A percentile compares a stretch with the other conserved stretches of the same genome.
phyloP scores from a whole-genome alignment of 1,140 invertebrate genomes.

The Drosophila suzukii region DNA sequence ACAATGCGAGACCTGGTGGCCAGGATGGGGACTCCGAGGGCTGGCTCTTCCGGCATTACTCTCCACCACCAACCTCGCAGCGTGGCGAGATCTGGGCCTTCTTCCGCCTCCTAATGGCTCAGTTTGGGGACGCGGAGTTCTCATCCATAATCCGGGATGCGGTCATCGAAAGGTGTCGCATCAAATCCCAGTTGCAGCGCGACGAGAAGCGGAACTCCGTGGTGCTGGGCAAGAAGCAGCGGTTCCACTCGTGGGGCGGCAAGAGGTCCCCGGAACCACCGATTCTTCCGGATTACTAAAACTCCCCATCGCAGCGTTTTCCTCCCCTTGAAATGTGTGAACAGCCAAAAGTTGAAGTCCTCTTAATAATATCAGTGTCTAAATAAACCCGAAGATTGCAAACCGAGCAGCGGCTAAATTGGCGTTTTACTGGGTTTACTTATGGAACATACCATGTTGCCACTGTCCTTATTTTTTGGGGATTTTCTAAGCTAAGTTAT shows the following conservation, averaged over 20 bases:
- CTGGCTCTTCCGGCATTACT: slow-evolving; percentile 69
- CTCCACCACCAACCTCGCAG: slow-evolving; percentile 68
- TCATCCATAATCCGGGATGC: slow-evolving; percentile 64
- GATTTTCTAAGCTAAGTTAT: slow-evolving; percentile 19
- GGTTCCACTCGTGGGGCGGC: slow-evolving; percentile 84
- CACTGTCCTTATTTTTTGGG: background rate
- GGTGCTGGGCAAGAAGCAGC: slow-evolving; percentile 80
- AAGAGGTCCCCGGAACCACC: slow-evolving; percentile 67
- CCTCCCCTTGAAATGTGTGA: slow-evolving; percentile 65
- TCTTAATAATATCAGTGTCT: slow-evolving; percentile 61
- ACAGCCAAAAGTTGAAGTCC: slow-evolving; percentile 52
- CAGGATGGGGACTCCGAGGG: slow-evolving; percentile 43
- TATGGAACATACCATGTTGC: slow-evolving; percentile 14
- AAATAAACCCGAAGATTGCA: slow-evolving; percentile 56
- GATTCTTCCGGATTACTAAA: slow-evolving; percentile 46
- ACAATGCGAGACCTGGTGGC: slow-evolving; percentile 51
- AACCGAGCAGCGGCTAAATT: slow-evolving; percentile 20
- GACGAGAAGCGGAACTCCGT: slow-evolving; percentile 80
- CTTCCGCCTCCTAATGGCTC: slow-evolving; percentile 79
- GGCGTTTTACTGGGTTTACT: background rate
- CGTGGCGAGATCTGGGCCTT: slow-evolving; percentile 78
- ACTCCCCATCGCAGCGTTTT: background rate
- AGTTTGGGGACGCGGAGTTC: slow-evolving; percentile 80
- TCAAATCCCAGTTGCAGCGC: slow-evolving; percentile 68
- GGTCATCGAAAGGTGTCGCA: slow-evolving; percentile 78